Conservation (phyloP, 2,797 vertebrate genomes). For the Mergus octosetaceus region DNA sequence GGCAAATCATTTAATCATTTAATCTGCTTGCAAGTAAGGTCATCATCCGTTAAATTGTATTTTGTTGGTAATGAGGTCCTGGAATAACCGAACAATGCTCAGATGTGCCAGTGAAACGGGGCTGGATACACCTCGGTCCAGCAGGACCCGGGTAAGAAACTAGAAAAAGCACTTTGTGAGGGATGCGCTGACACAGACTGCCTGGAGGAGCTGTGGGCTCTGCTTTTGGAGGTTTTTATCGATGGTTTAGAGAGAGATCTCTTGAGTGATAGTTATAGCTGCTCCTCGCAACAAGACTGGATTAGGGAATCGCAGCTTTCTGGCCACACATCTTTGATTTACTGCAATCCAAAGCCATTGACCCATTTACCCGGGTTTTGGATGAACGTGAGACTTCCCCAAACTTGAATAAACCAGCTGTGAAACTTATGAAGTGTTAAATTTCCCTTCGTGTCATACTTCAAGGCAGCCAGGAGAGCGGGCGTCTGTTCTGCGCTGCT, state of each 20-base stretch:
- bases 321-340: neutral
- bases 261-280: neutral
- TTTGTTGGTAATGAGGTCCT: constrained; percentile 3
- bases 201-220: neutral
- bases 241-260: neutral
- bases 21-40: constrained; percentile 42
- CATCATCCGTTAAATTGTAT: constrained; percentile 5
- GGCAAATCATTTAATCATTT: constrained; percentile 44
- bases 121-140: neutral
- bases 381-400: neutral
- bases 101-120: neutral
- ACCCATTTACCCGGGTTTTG: neutral
- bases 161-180: neutral
- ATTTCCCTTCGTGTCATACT: neutral
- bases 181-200: neutral
- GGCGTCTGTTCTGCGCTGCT: neutral
- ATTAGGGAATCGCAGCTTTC: neutral
- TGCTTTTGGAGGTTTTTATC: neutral
- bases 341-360: neutral
- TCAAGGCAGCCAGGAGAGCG: neutral
- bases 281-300: neutral
- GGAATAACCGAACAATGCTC: constrained; percentile 9
- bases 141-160: neutral
- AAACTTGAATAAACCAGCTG: neutral
- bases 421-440: neutral